phyloP scores from a whole-genome alignment of 1,140 invertebrate species.

The Atopsyche davidsoni region DNA sequence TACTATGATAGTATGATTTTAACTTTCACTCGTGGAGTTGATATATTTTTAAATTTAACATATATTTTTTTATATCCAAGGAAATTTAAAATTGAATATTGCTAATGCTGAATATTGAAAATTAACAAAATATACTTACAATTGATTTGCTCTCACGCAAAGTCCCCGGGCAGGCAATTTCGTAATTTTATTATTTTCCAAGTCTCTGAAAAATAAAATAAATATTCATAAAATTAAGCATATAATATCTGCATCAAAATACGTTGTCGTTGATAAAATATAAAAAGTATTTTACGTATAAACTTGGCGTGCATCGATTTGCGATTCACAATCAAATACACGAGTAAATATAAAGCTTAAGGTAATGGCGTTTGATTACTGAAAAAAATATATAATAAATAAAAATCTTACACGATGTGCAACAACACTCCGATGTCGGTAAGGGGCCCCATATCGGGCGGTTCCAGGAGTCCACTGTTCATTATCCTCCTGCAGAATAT shows the following conservation, averaged over 20 bases:
- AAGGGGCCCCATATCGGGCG: constrained; percentile 17
- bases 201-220: constrained; percentile 19
- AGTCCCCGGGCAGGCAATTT: constrained; percentile 17
- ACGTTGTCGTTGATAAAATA: not conserved
- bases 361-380: too few species aligned
- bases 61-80: not conserved
- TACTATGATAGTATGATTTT: not conserved
- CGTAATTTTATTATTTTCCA: constrained; percentile 25
- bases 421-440: constrained; percentile 17
- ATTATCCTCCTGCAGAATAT: constrained; percentile 19
- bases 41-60: constrained; percentile 2
- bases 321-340: not conserved
- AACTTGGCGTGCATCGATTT: not conserved
- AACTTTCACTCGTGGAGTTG: not conserved
- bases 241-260: not conserved
- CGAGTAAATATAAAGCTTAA: constrained; percentile 7
- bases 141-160: constrained; percentile 21
- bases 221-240: not conserved
- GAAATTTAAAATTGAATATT: not conserved
- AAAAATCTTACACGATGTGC: constrained; percentile 24
- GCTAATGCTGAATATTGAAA: not conserved
- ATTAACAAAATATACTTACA: constrained; percentile 19
- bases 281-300: not conserved
- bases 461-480: constrained; percentile 22
- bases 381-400: not conserved